These are phyloP conservation scores for Nerophis ophidion DNA, from an alignment of 2,113 vertebrate species.

Conservation along the genomic window DNA sequence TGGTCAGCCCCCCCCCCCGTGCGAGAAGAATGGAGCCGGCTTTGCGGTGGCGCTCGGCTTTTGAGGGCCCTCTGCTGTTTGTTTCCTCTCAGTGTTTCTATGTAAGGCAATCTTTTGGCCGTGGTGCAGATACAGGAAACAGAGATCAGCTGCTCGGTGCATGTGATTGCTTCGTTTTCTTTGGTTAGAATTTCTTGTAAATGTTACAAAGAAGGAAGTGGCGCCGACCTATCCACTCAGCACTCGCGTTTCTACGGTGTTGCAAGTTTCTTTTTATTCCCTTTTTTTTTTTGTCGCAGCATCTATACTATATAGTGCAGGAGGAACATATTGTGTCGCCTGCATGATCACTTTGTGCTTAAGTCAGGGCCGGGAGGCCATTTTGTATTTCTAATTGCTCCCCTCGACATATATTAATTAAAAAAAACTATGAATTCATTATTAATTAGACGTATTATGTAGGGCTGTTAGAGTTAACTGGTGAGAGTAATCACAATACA, in stretches of 20 bases:
- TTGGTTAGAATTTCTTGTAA: slow-evolving; percentile 72
- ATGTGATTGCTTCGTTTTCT: slow-evolving; percentile 55
- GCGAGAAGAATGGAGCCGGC: neutral
- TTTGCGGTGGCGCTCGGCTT: neutral
- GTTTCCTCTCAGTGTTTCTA: slow-evolving; percentile 46
- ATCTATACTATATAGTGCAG: neutral
- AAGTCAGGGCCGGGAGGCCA: too few relatives aligned
- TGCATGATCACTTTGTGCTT: too few relatives aligned
- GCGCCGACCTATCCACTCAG: slow-evolving; percentile 50
- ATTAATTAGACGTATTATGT: too few relatives aligned
- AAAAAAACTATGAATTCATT: too few relatives aligned
- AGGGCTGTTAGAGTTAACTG: too few relatives aligned
- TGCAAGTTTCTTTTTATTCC: slow-evolving; percentile 44
- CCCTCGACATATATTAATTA: too few relatives aligned
- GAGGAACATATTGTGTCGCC: neutral
- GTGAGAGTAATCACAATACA: too few relatives aligned
- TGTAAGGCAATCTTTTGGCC: slow-evolving; percentile 64
- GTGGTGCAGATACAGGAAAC: slow-evolving; percentile 68
- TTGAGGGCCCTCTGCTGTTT: slow-evolving; percentile 41
- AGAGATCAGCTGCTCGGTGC: slow-evolving; percentile 67
- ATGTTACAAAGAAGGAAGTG: slow-evolving; percentile 69
- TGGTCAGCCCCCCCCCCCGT: neutral
- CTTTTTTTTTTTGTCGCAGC: neutral
- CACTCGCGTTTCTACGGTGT: slow-evolving; percentile 50
- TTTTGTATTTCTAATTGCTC: too few relatives aligned